A percentile compares a stretch with the other conserved stretches of the same genome.
These are phyloP conservation scores for Drosophila formosana DNA, from an alignment of 2,888 invertebrate species.

Conservation along the genomic window DNA sequence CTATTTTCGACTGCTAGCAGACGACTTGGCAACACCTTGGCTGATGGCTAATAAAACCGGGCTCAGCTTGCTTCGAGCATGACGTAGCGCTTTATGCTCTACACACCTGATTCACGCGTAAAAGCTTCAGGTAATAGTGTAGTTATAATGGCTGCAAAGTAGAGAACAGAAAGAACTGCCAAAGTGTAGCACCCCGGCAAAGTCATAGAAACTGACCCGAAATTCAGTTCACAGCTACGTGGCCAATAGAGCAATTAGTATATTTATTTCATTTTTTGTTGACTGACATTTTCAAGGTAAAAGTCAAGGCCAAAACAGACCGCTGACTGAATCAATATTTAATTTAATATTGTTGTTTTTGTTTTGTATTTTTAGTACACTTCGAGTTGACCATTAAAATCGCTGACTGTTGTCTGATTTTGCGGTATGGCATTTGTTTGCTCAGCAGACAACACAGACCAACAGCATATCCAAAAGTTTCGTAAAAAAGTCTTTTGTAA, in stretches of 20 bases:
- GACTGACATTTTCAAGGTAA: conserved; percentile 60
- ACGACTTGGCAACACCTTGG: conserved; percentile 71
- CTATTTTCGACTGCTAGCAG: conserved; percentile 47
- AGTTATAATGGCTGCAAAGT: not conserved
- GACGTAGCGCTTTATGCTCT: conserved; percentile 61
- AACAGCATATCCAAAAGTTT: conserved; percentile 45
- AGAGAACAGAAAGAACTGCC: not conserved
- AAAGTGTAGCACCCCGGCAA: conserved; percentile 13
- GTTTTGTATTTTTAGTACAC: conserved; percentile 16
- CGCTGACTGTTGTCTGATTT: conserved; percentile 13
- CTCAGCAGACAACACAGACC: not conserved
- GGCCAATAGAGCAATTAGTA: conserved; percentile 58
- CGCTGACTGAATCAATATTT: conserved; percentile 23
- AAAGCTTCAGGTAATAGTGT: not conserved
- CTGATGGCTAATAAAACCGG: conserved; percentile 47
- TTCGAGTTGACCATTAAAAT: conserved; percentile 10
- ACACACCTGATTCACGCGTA: conserved; percentile 47
- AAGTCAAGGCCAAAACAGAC: conserved; percentile 70
- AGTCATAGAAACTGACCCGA: conserved; percentile 32
- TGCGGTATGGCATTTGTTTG: conserved; percentile 5
- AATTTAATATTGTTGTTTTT: conserved; percentile 6
- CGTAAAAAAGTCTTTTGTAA: conserved; percentile 36
- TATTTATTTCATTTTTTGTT: conserved; percentile 25
- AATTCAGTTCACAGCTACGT: conserved; percentile 33
- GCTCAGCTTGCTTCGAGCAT: conserved; percentile 40